These are phyloP conservation scores for Cephalopterus ornatus DNA, from an alignment of 2,113 vertebrate species.

Conservation along the genomic window DNA sequence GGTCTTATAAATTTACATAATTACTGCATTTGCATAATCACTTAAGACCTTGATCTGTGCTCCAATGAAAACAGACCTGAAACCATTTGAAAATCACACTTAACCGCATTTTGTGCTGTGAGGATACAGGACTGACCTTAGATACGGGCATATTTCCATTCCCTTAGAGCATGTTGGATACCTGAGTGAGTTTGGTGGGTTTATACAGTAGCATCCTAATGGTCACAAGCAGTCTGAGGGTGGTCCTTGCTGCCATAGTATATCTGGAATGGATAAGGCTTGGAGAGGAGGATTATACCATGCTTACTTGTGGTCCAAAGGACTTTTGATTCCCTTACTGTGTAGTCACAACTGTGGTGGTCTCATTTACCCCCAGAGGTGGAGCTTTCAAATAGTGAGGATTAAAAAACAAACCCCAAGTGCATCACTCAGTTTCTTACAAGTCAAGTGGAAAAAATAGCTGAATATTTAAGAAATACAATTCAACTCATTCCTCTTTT, in stretches of 20 bases:
- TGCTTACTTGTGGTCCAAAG: neutral
- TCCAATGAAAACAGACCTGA: neutral
- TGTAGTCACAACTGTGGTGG: neutral
- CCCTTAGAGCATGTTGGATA: neutral
- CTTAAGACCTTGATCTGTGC: neutral
- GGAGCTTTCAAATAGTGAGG: neutral
- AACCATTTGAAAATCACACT: neutral
- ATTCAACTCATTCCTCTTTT: neutral
- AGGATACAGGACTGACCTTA: neutral
- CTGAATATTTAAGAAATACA: neutral
- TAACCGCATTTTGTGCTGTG: neutral
- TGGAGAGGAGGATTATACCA: neutral
- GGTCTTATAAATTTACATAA: conserved; percentile 31
- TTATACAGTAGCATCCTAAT: neutral
- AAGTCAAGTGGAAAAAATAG: neutral
- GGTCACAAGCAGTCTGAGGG: neutral
- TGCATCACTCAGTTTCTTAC: neutral
- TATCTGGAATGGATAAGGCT: neutral
- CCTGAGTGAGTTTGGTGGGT: neutral
- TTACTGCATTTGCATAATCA: conserved; percentile 22
- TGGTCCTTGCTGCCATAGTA: neutral
- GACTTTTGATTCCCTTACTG: neutral
- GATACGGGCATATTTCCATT: neutral
- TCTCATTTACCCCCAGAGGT: neutral
- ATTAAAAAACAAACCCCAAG: neutral